Percentiles rank a stretch among this genome's conserved stretches.
Evolutionary conservation across 2,113 vertebrate genomes (phyloP).

Genomic region (Pomatostomus ruficeps): DNA sequence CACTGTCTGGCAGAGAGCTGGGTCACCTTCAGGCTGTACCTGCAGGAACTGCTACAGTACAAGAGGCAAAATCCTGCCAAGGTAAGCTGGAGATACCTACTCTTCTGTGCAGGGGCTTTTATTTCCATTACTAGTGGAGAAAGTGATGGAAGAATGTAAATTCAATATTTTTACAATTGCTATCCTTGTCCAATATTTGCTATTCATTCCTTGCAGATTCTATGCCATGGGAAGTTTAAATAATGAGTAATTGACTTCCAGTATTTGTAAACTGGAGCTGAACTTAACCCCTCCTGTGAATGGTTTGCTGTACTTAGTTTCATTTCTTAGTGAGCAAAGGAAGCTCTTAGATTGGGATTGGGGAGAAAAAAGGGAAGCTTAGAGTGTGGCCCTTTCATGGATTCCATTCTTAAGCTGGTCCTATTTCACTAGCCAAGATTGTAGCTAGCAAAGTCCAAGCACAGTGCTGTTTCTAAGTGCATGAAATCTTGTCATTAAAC

Average conservation of each 20-base stretch:
- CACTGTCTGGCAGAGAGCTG: constrained; percentile 95
- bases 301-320: not conserved
- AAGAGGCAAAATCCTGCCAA: constrained; percentile 92
- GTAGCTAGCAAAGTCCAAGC: not conserved
- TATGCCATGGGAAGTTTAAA: not conserved
- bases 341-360: not conserved
- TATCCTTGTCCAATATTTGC: not conserved
- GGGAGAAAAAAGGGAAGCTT: not conserved
- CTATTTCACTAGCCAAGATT: not conserved
- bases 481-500: not conserved
- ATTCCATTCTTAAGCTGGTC: not conserved
- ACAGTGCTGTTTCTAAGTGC: not conserved
- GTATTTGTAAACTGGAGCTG: not conserved
- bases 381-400: not conserved
- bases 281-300: not conserved
- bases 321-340: not conserved
- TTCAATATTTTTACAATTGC: not conserved
- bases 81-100: constrained; percentile 71
- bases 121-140: not conserved
- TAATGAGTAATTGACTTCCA: not conserved
- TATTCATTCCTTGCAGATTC: not conserved
- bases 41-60: constrained; percentile 93
- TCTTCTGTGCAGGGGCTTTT: constrained; percentile 15
- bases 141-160: not conserved
- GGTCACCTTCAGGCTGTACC: constrained; percentile 88